Base-by-base conservation (phyloP, 1,140 invertebrate species). In the Cepaea nemoralis region DNA sequence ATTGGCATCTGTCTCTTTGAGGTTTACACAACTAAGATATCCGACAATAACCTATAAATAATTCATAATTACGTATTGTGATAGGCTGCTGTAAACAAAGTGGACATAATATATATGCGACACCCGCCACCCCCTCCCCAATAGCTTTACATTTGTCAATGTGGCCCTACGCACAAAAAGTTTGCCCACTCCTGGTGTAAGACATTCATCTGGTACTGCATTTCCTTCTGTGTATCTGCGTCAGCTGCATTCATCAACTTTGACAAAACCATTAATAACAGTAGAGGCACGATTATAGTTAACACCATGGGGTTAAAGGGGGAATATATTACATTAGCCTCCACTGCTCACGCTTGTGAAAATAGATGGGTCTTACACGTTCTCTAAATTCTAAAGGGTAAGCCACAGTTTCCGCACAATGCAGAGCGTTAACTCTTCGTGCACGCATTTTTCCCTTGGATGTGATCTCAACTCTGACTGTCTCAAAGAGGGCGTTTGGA, bases 271-370 rank as follows among this genome's bases (percentile, higher is more conserved):
- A 99, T 95, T 83, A 99, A 96, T 0, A 99, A 90, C 0, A 98
- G 85, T 16, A 99, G 92, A 0, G 98, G 98, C 71, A 98, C 88
- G 37, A 99, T 94, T 97, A 99, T 99, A 95, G 99, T 99, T 76
- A 99, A 93, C 84, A 87, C 90, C 97, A 99, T 99, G 50, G 98
- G 97, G 92, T 97, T 98, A 89, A 99, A 96, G 0, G 99, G 90
- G 88, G 99, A 96, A 92, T 99, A 97, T 12, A 97, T n/a, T n/a
- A n/a, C n/a, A n/a, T 98, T 10, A 96, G 93, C 87, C 97, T 94
- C 97, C 97, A 98, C 88, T 98, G 97, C 90, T 99, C 98, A 77
- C 97, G 92, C 22, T 85, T 92, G 93, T 99, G 97, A 92, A 99
- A 99, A 92, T 98, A 99, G 86, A 95, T 95, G 83, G 95, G 96